Conservation (phyloP, 2,888 invertebrate species). For the Brenthis hecate region DNA sequence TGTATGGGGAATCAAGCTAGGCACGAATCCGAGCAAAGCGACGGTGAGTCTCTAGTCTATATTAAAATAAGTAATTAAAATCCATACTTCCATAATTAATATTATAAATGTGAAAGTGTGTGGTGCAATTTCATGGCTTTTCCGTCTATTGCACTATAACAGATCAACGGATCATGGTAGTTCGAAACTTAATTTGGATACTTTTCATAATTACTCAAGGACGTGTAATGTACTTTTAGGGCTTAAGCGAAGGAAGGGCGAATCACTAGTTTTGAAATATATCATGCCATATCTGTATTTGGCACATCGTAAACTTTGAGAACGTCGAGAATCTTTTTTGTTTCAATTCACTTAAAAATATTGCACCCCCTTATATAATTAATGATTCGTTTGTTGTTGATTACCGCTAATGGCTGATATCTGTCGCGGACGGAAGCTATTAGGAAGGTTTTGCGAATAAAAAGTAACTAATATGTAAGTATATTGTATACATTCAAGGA, state of each 20-base stretch:
- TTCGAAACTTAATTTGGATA: too few relatives aligned
- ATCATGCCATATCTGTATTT: conserved; percentile 11
- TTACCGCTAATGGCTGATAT: conserved; percentile 61
- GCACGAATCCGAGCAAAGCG: too few relatives aligned
- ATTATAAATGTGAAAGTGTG: too few relatives aligned
- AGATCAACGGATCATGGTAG: too few relatives aligned
- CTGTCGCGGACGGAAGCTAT: conserved; percentile 51
- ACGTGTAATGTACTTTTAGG: not conserved
- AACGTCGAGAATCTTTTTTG: conserved; percentile 52
- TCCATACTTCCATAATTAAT: too few relatives aligned
- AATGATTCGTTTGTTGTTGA: conserved; percentile 70
- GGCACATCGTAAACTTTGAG: conserved; percentile 5
- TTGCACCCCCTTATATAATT: conserved; percentile 62
- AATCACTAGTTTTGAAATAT: not conserved
- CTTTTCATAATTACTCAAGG: too few relatives aligned
- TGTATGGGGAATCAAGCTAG: too few relatives aligned
- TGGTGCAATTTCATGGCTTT: too few relatives aligned
- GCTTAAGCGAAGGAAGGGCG: not conserved
- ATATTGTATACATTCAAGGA: not conserved
- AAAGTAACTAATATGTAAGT: conserved; percentile 13
- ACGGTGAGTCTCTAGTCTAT: too few relatives aligned
- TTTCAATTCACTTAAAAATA: conserved; percentile 69
- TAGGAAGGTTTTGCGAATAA: conserved; percentile 36
- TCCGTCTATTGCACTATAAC: too few relatives aligned
- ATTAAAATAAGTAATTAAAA: too few relatives aligned